These are phyloP conservation scores for Acanthis flammea DNA, from an alignment of 2,797 vertebrate species.

Conservation along the genomic window DNA sequence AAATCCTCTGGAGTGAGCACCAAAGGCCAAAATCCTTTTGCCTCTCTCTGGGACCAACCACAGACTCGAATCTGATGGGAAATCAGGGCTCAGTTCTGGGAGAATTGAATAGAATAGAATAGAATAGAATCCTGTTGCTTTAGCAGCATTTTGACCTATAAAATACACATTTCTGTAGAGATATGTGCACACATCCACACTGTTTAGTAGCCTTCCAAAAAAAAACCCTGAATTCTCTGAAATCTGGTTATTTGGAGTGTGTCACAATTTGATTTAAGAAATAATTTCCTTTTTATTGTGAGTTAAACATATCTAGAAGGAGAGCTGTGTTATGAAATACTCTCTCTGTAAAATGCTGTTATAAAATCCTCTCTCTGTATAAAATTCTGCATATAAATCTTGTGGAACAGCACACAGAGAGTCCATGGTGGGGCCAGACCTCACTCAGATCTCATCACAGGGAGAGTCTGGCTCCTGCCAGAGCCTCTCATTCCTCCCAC, in stretches of 20 bases:
- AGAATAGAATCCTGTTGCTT: not conserved
- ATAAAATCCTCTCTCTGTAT: not conserved
- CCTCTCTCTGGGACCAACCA: not conserved
- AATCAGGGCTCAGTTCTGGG: not conserved
- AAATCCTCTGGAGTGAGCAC: not conserved
- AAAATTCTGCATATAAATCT: fast-evolving
- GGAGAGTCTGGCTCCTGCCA: not conserved
- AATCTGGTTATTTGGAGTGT: not conserved
- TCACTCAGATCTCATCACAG: fast-evolving
- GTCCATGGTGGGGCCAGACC: not conserved
- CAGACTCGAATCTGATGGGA: fast-evolving
- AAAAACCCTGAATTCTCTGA: not conserved
- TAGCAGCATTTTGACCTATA: not conserved
- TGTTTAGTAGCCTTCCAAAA: not conserved
- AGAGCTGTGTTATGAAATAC: not conserved
- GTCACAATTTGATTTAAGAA: not conserved
- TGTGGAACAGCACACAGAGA: fast-evolving
- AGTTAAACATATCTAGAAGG: not conserved
- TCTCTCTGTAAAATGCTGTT: fast-evolving
- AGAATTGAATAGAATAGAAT: too few species aligned
- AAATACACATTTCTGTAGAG: fast-evolving
- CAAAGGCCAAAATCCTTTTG: not conserved
- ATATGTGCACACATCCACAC: fast-evolving
- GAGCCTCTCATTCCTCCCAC: not conserved
- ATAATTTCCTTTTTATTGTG: not conserved